These are phyloP conservation scores for Crepidodera aurea DNA, from an alignment of 2,888 invertebrate species.

Conservation along the genomic window DNA sequence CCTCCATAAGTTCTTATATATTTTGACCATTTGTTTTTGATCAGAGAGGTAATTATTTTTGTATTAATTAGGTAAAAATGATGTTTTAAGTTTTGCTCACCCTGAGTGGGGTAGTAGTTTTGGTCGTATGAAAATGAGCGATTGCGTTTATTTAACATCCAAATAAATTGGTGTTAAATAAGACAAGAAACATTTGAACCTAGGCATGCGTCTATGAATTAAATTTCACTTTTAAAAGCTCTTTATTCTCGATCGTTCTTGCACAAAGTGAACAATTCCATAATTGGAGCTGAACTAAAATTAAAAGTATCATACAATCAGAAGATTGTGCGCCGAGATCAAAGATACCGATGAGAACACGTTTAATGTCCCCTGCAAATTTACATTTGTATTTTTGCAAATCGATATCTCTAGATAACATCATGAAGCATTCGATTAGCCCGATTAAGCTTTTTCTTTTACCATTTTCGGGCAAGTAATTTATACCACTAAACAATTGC, in stretches of 20 bases:
- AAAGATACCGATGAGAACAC: slow-evolving; percentile 32
- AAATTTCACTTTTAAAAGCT: slow-evolving; percentile 1
- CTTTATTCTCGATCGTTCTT: background rate
- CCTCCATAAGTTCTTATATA: no score
- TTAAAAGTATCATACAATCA: slow-evolving; percentile 27
- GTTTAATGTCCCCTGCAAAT: slow-evolving; percentile 33
- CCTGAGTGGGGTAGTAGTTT: no score
- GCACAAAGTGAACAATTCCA: slow-evolving; percentile 8
- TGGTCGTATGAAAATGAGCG: no score
- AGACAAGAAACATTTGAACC: no score
- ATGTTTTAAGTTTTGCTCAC: no score
- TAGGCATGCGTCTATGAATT: no score
- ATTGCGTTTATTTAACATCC: no score
- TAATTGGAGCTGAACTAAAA: slow-evolving; percentile 27
- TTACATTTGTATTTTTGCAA: slow-evolving; percentile 38
- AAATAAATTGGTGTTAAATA: no score
- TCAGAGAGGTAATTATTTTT: no score
- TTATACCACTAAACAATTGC: slow-evolving; percentile 35
- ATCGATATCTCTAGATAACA: slow-evolving; percentile 28
- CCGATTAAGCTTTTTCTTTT: slow-evolving; percentile 27
- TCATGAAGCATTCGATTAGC: slow-evolving; percentile 30
- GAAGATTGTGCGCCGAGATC: slow-evolving; percentile 35
- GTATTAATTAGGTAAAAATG: no score
- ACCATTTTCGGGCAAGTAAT: slow-evolving; percentile 36
- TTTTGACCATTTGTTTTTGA: no score